A percentile compares a stretch with the other conserved stretches of the same genome.
These are phyloP conservation scores for Drosophila erecta DNA, from an alignment of 1,140 invertebrate species.

Conservation along the genomic window DNA sequence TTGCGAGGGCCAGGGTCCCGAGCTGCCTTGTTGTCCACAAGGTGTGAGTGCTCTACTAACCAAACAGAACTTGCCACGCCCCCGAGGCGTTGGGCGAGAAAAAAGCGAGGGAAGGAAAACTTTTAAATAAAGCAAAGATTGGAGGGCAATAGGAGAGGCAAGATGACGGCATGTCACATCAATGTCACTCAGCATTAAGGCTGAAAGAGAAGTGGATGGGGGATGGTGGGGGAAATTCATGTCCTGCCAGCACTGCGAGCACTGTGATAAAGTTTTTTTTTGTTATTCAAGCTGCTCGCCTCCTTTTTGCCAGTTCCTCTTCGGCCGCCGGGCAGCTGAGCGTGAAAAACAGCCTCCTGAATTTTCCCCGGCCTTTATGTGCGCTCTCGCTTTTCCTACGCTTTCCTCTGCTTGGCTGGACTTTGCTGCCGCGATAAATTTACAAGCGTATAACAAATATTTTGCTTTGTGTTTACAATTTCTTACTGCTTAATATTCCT, in stretches of 20 bases:
- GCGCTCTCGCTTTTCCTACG: conserved; percentile 53
- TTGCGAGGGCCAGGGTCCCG: conserved; percentile 43
- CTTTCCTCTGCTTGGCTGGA: conserved; percentile 13
- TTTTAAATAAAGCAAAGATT: conserved; percentile 75
- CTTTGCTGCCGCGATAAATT: conserved; percentile 59
- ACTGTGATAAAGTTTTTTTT: conserved; percentile 70
- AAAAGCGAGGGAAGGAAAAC: conserved; percentile 35
- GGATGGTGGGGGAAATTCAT: conserved; percentile 26
- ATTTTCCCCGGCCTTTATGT: conserved; percentile 19
- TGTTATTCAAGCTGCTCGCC: conserved; percentile 23
- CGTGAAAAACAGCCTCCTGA: conserved; percentile 62
- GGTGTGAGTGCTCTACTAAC: conserved; percentile 57
- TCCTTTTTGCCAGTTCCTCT: conserved; percentile 21
- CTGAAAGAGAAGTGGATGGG: conserved; percentile 2
- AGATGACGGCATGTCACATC: conserved; percentile 80
- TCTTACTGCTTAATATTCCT: conserved; percentile 29
- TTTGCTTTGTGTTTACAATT: conserved; percentile 77
- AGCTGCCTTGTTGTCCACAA: conserved; percentile 30
- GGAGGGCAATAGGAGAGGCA: conserved; percentile 6
- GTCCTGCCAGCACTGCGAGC: conserved; percentile 65
- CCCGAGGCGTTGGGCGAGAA: conserved; percentile 63
- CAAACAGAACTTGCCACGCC: conserved; percentile 62
- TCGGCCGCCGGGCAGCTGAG: conserved; percentile 57
- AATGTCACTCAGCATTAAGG: conserved; percentile 80
- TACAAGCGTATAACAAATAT: conserved; percentile 82